Evolutionary conservation across 2,113 vertebrate species (phyloP).

Genomic region (Zapornia atra): DNA sequence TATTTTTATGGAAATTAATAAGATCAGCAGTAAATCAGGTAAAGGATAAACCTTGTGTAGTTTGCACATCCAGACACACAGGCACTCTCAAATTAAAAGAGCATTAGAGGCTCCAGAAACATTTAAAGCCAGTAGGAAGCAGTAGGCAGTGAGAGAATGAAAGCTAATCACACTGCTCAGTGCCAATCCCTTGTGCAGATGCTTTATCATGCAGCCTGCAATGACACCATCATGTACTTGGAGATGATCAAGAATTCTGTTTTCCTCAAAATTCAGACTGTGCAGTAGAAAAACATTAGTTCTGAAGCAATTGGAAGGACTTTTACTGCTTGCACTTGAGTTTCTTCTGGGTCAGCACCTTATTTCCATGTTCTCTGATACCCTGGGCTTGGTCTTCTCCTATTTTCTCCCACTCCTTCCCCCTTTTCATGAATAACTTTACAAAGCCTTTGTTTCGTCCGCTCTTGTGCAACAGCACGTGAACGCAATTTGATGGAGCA

Average conservation of each 20-base stretch:
- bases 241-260: neutral
- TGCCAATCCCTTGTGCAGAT: neutral
- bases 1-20: neutral
- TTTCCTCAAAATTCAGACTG: neutral
- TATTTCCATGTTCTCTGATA: neutral
- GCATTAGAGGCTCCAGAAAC: neutral
- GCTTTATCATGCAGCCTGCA: neutral
- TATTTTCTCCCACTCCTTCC: neutral
- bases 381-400: neutral
- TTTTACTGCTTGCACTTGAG: neutral
- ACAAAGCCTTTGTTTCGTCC: neutral
- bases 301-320: neutral
- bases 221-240: accelerated
- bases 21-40: neutral
- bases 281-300: neutral
- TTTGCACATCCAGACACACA: neutral
- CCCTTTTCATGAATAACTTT: neutral
- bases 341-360: neutral
- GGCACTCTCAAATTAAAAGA: neutral
- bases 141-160: neutral
- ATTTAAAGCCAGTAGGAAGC: neutral
- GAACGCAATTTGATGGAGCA: neutral
- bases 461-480: neutral
- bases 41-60: neutral
- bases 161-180: neutral